A percentile compares a stretch with the other conserved stretches of the same genome.
Evolutionary conservation across 2,888 invertebrate genomes (phyloP).

Genomic region (Leucophenga montana): DNA sequence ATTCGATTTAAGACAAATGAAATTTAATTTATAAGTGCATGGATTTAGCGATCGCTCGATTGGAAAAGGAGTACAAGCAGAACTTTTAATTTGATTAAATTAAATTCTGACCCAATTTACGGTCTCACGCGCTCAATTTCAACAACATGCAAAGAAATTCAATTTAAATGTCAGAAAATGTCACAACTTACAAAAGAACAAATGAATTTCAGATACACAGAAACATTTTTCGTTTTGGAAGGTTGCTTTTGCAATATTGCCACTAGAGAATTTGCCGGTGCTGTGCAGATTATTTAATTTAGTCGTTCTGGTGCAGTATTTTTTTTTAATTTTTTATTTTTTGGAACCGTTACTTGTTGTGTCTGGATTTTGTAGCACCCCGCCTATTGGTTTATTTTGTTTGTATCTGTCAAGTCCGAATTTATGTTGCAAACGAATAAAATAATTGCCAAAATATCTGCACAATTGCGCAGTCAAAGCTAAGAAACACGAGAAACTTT

Average conservation of each 20-base stretch:
- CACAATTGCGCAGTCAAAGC: slow-evolving; percentile 4
- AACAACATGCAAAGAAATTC: slow-evolving; percentile 8
- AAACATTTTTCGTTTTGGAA: no score
- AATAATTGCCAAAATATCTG: no score
- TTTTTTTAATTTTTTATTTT: neutral
- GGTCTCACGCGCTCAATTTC: neutral
- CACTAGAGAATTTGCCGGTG: neutral
- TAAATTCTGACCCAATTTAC: slow-evolving; percentile 30
- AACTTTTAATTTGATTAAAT: slow-evolving; percentile 39
- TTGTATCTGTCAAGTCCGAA: slow-evolving; percentile 31
- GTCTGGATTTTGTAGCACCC: slow-evolving; percentile 32
- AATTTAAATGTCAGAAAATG: slow-evolving; percentile 37
- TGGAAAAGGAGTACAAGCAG: slow-evolving; percentile 36
- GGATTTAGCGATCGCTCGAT: slow-evolving; percentile 21
- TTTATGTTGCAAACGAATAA: no score
- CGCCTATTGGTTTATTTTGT: slow-evolving; percentile 40
- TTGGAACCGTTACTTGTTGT: slow-evolving; percentile 8
- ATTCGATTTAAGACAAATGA: slow-evolving; percentile 9
- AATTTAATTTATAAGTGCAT: slow-evolving; percentile 36
- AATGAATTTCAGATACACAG: slow-evolving; percentile 23
- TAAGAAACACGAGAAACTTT: neutral
- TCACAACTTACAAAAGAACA: slow-evolving; percentile 29
- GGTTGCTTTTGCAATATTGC: no score
- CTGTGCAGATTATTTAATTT: neutral
- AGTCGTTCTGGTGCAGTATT: neutral